Evolutionary conservation across 2,797 vertebrate genomes (phyloP).

Genomic region (Galago senegalensis): DNA sequence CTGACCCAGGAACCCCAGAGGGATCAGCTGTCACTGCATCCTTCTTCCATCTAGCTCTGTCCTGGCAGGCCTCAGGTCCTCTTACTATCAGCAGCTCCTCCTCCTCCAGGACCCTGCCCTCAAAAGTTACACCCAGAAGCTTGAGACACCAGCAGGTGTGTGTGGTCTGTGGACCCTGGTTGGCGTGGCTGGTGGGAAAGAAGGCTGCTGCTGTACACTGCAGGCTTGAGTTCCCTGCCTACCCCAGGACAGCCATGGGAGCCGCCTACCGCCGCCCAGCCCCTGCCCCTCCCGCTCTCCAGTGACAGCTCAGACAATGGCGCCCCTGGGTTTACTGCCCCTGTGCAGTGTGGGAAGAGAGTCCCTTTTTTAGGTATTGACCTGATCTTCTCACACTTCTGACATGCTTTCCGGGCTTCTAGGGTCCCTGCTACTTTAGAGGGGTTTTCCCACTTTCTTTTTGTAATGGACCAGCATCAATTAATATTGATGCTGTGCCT

Average conservation of each 20-base stretch:
- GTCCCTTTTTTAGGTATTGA: neutral
- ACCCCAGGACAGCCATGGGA: neutral
- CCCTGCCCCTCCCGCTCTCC: neutral
- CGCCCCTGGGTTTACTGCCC: neutral
- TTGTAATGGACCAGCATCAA: conserved; percentile 9
- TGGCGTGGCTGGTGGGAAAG: rapidly evolving
- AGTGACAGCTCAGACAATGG: conserved; percentile 4
- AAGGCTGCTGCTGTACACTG: neutral
- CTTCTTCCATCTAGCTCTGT: neutral
- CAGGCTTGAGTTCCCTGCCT: neutral
- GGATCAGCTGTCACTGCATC: no score
- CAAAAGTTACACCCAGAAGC: neutral
- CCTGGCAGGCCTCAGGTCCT: neutral
- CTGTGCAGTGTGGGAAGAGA: neutral
- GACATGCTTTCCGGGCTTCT: neutral
- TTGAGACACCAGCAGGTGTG: neutral
- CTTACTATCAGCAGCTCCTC: neutral
- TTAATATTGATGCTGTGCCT: conserved; percentile 45
- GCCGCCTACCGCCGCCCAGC: rapidly evolving
- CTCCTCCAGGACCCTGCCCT: neutral
- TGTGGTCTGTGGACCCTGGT: no score
- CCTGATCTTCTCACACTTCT: conserved; percentile 2
- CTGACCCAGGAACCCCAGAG: neutral
- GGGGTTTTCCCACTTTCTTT: conserved; percentile 32
- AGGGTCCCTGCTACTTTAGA: neutral